Base-by-base conservation (phyloP, 1,140 invertebrate genomes). In the Orchestia grillus region DNA sequence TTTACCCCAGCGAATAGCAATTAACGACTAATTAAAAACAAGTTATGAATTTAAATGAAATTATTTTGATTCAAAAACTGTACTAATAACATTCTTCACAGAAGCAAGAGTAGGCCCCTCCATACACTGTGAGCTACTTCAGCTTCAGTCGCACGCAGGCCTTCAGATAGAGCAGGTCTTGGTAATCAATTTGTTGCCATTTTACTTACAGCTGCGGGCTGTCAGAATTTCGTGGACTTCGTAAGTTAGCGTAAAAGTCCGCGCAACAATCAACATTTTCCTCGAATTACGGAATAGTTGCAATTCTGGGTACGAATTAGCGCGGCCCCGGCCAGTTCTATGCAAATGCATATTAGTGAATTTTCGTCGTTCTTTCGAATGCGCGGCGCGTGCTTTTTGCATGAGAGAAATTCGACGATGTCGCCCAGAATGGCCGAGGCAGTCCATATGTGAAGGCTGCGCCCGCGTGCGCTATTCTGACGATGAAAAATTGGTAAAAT, bases 301-400 rank as follows among this genome's bases (percentile, higher is more conserved):
- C 62, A 77, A 77, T 77, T 77, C 62, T 77, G 62, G 28, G 62
- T 28, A 77, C 62, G 62, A 77, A 77, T 77, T 77, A 77, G 62
- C 28, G 28, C 15, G 11, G 11, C 11, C 62, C 36, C 62, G 62
- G 62, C 62, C 62, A 77, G 62, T 77, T 77, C 62, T 77, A 77
- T 77, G 62, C 62, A 77, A 77, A 77, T 77, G 62, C 62, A 77
- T 77, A 77, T 77, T 77, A 77, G 62, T 77, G 62, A 77, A 77
- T 77, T 77, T 77, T 77, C 62, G 15, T 28, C 15, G 11, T 77
- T 77, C 62, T 77, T 77, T 77, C 62, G 62, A 77, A 77, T 36
- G 62, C 62, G 11, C 62, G 28, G 1, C 47, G 47, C 47, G 47
- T 53, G 47, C 47, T 77, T 77, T 77, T 77, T 77, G 11, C 62